Base-by-base conservation (phyloP, 2,113 vertebrate genomes). In the Microcebus tavaratra region DNA sequence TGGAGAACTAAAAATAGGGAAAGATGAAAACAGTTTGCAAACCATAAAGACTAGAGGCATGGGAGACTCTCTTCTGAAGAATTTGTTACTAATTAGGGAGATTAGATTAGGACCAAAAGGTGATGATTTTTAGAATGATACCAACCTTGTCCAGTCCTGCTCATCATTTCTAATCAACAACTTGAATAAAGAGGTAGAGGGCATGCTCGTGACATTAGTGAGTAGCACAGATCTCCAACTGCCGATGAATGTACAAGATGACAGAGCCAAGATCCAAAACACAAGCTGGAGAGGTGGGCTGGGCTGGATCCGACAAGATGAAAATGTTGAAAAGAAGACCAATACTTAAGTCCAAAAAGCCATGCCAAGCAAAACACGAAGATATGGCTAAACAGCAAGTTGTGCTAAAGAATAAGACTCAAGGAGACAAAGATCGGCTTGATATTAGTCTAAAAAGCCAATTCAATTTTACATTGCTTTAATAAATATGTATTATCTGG, bases 11-110 rank as follows among this genome's bases (percentile, higher is more conserved):
- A 93, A 96, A 36, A 57, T 29, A 76, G 31, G 1, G 90, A 79
- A 95, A 78, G 12, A 95, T 81, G 13, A 29, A 73, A 45, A 29
- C 53, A 55, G 2, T 75, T 90, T 92, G 34, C 34, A 92, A 88
- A 94, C 61, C 18, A 73, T 29, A 90, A 92, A 89, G 18, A 72
- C 39, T 84, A 92, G 20, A 72, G 36, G 12, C 70, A 67, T 9
- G 15, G 23, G 34, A 84, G 82, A 88, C 45, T 93, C 31, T 59
- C 27, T 90, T 95, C 59, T 91, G 59, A 94, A 94, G 39, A 36
- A 79, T 79, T 78, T 94, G 39, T 92, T 87, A 76, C 48, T 87
- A 88, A 96, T 70, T 84, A 90, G 61, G 29, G n/a, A 95, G 21
- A 96, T 88, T 83, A 95, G 45, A 45, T 45, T 45, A 45, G 27